These are phyloP conservation scores for Girardia tigrina DNA, from an alignment of 2,888 invertebrate species.

Conservation along the genomic window DNA sequence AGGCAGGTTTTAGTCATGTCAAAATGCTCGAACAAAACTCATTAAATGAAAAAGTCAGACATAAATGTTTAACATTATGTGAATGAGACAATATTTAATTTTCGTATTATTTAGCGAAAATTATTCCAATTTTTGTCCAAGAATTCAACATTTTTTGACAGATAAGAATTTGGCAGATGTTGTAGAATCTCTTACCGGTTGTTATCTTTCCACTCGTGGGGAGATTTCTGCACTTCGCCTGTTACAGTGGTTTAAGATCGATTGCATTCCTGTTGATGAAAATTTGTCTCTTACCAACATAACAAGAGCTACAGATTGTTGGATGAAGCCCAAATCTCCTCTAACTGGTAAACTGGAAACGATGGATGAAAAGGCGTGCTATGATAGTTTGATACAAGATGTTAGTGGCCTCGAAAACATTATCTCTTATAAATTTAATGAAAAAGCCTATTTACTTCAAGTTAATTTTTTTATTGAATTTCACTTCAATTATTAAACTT, in stretches of 20 bases:
- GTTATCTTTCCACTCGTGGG: conserved; percentile 80
- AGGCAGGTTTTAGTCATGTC: too few species aligned
- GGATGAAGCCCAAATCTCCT: neutral
- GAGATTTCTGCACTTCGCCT: conserved; percentile 79
- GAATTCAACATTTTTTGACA: conserved; percentile 77
- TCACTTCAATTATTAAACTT: neutral
- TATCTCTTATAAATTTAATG: conserved; percentile 70
- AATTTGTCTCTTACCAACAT: neutral
- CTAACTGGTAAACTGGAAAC: neutral
- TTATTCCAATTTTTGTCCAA: conserved; percentile 57
- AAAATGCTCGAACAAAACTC: too few species aligned
- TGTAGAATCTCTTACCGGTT: conserved; percentile 78
- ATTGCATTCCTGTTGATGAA: conserved; percentile 27
- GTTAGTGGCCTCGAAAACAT: conserved; percentile 63
- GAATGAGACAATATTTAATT: too few species aligned
- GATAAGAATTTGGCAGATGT: conserved; percentile 97
- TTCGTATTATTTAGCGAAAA: too few species aligned
- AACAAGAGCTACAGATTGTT: neutral
- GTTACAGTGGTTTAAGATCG: conserved; percentile 92
- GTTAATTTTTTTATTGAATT: conserved; percentile 52
- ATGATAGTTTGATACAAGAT: conserved; percentile 53
- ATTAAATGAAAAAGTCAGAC: too few species aligned
- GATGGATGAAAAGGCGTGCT: neutral
- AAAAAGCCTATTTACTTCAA: conserved; percentile 78
- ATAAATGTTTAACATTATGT: too few species aligned